Base-by-base conservation (phyloP, 2,113 vertebrate species). In the Lamprotornis superbus region DNA sequence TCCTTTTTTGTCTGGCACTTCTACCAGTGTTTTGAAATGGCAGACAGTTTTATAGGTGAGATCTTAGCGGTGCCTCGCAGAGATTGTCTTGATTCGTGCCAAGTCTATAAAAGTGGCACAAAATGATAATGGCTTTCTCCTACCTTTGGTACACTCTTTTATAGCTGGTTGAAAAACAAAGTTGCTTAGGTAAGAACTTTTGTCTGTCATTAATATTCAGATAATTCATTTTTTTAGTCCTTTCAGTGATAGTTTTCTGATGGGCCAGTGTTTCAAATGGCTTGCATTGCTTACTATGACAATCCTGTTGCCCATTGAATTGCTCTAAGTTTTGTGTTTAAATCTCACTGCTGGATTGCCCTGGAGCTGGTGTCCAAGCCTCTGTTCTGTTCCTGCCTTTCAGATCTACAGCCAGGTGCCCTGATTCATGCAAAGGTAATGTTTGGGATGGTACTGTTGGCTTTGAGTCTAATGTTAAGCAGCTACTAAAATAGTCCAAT, bases 91-190 rank as follows among this genome's bases (percentile, higher is more conserved):
- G 78, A 80, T 89, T 94, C 90, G 67, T 86, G 63, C 79, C 13
- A 18, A 28, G 40, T 68, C 92, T 87, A 35, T 87, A 89, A 87
- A 87, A 57, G 52, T 44, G 40, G 53, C 35, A 28, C 18, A 69
- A 90, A 90, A 85, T 53, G 13, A 76, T 95, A 92, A 92, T 88
- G 67, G 53, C 57, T 83, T 68, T 95, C 65, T 94, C 65, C 85
- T 89, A 52, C 44, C 65, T 85, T 63, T 69, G 25, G 53, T 79
- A 35, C 59, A 10, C 80, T 92, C 50, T 83, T 83, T 93, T 83
- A 55, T 50, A 81, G 42, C 50, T 93, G 37, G 5, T 39, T 90
- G 79, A 74, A 92, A 93, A 90, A 39, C 16, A 73, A 75, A 79
- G 42, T 52, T 44, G 5, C 44, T 82, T 40, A 70, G 90, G 44